A percentile compares a stretch with the other conserved stretches of the same genome.
Conservation (phyloP, 2,888 invertebrate species). For the Drosophila neonasuta region DNA sequence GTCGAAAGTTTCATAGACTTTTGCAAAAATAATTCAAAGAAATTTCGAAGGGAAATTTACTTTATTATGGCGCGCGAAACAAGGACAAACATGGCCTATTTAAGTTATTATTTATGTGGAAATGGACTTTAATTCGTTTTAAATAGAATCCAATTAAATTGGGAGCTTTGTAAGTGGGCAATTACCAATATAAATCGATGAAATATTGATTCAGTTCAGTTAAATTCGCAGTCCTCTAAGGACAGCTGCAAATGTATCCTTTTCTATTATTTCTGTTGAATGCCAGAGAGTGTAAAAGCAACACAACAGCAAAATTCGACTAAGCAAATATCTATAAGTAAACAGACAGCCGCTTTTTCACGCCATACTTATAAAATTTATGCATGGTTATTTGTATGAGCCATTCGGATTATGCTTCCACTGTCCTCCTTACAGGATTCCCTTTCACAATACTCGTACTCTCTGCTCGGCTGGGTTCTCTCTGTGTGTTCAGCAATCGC, state of each 20-base stretch:
- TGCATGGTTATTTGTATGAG: slow-evolving; percentile 66
- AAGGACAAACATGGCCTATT: background rate
- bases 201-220: slow-evolving; percentile 6
- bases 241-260: slow-evolving; percentile 3
- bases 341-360: slow-evolving; percentile 57
- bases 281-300: slow-evolving; percentile 13
- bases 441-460: slow-evolving; percentile 1
- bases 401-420: slow-evolving; percentile 61
- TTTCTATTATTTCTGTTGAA: slow-evolving; percentile 11
- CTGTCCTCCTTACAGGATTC: background rate
- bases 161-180: background rate
- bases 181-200: slow-evolving; percentile 14
- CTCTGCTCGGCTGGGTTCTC: slow-evolving; percentile 7
- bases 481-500: slow-evolving; percentile 56
- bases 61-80: background rate
- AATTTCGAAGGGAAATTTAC: background rate
- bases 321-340: slow-evolving; percentile 53
- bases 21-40: background rate
- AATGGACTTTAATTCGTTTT: background rate
- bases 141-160: slow-evolving; percentile 3
- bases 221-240: background rate
- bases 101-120: slow-evolving; percentile 1
- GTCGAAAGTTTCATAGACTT: slow-evolving; percentile 2
- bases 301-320: slow-evolving; percentile 32
- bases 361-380: slow-evolving; percentile 62